These are phyloP conservation scores for Melanerpes aurifrons DNA, from an alignment of 2,113 vertebrate species.

Conservation along the genomic window DNA sequence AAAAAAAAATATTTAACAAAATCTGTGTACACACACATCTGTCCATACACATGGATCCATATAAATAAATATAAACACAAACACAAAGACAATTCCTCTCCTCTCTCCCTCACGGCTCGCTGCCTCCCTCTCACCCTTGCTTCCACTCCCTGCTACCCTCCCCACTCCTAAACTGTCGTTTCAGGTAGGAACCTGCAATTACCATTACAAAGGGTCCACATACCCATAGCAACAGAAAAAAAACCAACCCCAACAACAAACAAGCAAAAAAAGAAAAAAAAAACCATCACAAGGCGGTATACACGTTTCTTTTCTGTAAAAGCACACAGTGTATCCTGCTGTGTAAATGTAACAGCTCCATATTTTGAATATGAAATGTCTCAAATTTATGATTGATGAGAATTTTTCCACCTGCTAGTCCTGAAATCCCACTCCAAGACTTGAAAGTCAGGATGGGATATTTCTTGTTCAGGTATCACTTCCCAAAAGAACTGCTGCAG, in stretches of 20 bases:
- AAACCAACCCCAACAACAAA: not conserved
- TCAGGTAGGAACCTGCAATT: not conserved
- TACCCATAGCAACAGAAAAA: rapidly evolving
- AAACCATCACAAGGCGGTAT: rapidly evolving
- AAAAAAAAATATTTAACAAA: not conserved
- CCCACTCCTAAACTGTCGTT: not conserved
- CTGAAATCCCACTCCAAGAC: constrained; percentile 21
- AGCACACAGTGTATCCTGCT: not conserved
- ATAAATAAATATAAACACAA: rapidly evolving
- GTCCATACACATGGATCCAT: not conserved
- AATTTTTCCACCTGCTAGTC: not conserved
- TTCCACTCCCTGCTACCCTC: too few species aligned
- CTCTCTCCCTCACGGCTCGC: too few species aligned
- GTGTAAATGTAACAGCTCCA: not conserved
- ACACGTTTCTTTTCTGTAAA: not conserved
- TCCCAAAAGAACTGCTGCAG: not conserved
- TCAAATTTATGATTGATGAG: not conserved
- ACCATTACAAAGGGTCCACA: not conserved
- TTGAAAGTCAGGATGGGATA: not conserved
- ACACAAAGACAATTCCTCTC: not conserved
- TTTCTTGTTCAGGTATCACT: not conserved
- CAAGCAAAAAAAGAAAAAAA: not conserved
- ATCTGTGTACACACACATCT: not conserved
- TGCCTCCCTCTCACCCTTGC: too few species aligned
- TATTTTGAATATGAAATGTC: not conserved